phyloP scores from a whole-genome alignment of 2,888 invertebrate species.

The Resseliella maxima region DNA sequence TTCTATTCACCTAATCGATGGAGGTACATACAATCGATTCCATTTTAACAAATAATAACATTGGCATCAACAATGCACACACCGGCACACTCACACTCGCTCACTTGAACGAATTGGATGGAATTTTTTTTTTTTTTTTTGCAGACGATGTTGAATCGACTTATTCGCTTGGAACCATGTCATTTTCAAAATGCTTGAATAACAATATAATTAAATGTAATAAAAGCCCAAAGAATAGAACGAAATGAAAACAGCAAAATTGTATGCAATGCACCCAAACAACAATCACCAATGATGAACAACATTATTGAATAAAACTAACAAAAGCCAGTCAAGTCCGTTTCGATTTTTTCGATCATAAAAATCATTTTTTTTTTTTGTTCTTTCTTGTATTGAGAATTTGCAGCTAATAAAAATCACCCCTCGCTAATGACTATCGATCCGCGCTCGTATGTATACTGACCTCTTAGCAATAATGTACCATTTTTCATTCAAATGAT shows the following conservation, averaged over 20 bases:
- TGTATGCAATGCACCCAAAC: no score
- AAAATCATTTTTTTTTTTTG: background rate
- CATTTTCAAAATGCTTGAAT: slow-evolving; percentile 26
- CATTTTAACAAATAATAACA: slow-evolving; percentile 20
- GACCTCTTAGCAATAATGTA: background rate
- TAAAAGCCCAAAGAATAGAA: background rate
- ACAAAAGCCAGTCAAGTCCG: background rate
- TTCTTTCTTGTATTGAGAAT: background rate
- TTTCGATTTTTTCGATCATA: background rate
- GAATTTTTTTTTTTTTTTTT: background rate
- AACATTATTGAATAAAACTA: background rate
- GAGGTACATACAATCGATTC: slow-evolving; percentile 31
- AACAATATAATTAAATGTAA: slow-evolving; percentile 54
- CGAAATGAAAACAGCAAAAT: background rate
- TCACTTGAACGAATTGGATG: background rate
- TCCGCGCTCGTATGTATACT: background rate
- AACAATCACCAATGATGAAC: slow-evolving; percentile 41
- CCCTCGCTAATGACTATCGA: slow-evolving; percentile 32
- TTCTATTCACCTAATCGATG: slow-evolving; percentile 40
- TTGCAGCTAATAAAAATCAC: slow-evolving; percentile 21
- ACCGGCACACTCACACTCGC: background rate
- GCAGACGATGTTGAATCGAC: background rate
- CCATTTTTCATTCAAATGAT: no score
- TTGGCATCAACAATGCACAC: background rate
- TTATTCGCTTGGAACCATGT: background rate